These are phyloP conservation scores for Poecilia velifera DNA, from an alignment of 2,797 vertebrate species.

Conservation along the genomic window DNA sequence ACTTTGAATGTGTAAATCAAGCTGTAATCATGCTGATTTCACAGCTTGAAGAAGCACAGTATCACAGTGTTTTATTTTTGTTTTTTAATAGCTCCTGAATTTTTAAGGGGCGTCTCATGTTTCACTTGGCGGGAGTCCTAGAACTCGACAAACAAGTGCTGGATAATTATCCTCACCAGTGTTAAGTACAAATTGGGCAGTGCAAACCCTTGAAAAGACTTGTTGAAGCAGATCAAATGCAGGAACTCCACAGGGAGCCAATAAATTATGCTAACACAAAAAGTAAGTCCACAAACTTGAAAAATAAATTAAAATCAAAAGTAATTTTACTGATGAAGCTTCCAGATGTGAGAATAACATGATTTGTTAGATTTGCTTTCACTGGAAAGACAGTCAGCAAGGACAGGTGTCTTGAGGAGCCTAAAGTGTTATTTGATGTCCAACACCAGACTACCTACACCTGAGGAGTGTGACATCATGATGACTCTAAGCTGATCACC, in stretches of 20 bases:
- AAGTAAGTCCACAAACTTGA: not conserved
- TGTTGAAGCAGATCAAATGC: constrained; percentile 71
- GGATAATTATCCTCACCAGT: constrained; percentile 78
- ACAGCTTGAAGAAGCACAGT: constrained; percentile 71
- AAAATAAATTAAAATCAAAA: constrained; percentile 9
- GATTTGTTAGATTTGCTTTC: constrained; percentile 60
- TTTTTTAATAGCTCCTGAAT: constrained; percentile 84
- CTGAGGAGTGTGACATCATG: constrained; percentile 73
- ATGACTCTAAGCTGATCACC: constrained; percentile 74
- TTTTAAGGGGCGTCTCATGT: constrained; percentile 78
- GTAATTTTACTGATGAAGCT: constrained; percentile 32
- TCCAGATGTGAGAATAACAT: constrained; percentile 30
- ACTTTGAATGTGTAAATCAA: constrained; percentile 8
- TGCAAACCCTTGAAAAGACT: constrained; percentile 67
- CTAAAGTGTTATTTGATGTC: constrained; percentile 76
- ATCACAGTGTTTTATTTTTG: constrained; percentile 47
- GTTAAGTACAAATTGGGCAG: constrained; percentile 84
- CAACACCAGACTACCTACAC: constrained; percentile 70
- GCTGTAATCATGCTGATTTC: constrained; percentile 59
- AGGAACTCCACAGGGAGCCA: constrained; percentile 42
- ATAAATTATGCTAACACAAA: constrained; percentile 25
- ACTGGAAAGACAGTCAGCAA: constrained; percentile 53
- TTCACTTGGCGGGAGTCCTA: constrained; percentile 78
- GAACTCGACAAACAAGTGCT: constrained; percentile 63
- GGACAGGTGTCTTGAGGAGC: constrained; percentile 60